Evolutionary conservation across 2,797 vertebrate genomes (phyloP), one percentile per base, ranked within the genome.

Genomic region (Crocodylus rhombifer): DNA sequence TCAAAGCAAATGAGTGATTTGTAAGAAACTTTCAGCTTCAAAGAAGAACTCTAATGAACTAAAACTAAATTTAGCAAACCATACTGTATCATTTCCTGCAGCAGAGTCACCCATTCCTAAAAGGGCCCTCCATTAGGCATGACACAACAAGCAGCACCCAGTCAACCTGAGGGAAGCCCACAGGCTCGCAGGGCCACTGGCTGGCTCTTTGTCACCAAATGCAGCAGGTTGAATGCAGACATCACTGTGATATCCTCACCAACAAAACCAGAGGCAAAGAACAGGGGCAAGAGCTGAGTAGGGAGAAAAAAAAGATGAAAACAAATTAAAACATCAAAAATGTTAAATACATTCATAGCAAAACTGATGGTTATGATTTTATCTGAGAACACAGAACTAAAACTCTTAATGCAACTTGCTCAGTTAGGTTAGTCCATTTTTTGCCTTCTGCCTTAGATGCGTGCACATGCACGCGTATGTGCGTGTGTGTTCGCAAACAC

Each of bases 181-280:
- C 99, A 99, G 98, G 99, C 98, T 98, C 98, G 98, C 97, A 99
- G 99, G 97, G 99, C 98, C 96, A 99, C 99, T 97, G 99, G 99
- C 98, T 99, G 99, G 98, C 98, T 99, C 98, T 99, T 99, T 98
- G 98, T 99, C 98, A 99, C 98, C 98, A 99, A 98, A 98, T 99
- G 99, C 98, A 99, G 99, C 97, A 99, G 98, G 98, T 99, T 99
- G 98, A 99, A 99, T 97, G 99, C 99, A 97, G 99, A 99, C 99
- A 99, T 99, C 98, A 98, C 98, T 98, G 98, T 98, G 98, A 98
- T 98, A 97, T 98, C 97, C 98, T 98, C 97, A 98, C 97, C 97
- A 98, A 98, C 97, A 98, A 97, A 98, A 98, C 96, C 94, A 98
- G 97, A 98, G 97, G 98, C 98, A 98, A 98, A 98, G 97, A 97